Evolutionary conservation across 2,797 vertebrate species (phyloP), one percentile per base, ranked within the genome.

Genomic region (Cossypha caffra): DNA sequence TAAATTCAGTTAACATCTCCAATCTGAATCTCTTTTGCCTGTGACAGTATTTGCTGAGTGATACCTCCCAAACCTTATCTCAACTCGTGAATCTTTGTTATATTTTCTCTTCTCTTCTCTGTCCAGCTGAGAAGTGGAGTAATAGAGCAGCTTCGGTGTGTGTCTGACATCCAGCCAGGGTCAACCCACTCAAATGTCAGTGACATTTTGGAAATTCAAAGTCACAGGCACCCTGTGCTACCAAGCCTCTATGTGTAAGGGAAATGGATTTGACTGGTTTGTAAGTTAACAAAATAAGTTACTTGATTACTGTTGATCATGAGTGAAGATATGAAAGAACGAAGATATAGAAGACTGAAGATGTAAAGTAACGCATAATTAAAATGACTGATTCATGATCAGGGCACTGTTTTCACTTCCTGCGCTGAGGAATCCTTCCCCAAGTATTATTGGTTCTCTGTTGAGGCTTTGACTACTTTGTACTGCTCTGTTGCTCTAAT

Each of bases 231-330:
- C 1, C 7, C 5, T 31, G 5, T 50, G n/a, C 24, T 76, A 54
- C 29, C 10, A 72, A 54, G 71, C n/a, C 18, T 79, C 25, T 13
- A 20, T 1, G 2, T 1, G 4, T 80, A 52, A 52, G 10, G 15
- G 19, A 42, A 51, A 29, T 68, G 23, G 17, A 55, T 88, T 83
- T 68, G 19, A 82, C 28, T 55, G 42, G 33, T 79, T 37, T 55
- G 31, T 57, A 64, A 42, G 35, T 7, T 82, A 61, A 74, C 21
- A 93, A 71, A 78, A 67, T 68, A 86, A 82, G 76, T 93, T 17
- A 55, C 37, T 92, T 59, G 42, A 21, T 29, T 81, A 23, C 42
- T 68, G 79, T 47, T 71, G n/a, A 31, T 85, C 29, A 10, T 62
- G 26, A 81, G 35, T 42, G 16, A 52, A 75, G 37, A 20, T 62